Evolutionary conservation across 2,888 invertebrate genomes (phyloP), one percentile per base, ranked within the genome.

Genomic region (Gastrophysa polygoni): DNA sequence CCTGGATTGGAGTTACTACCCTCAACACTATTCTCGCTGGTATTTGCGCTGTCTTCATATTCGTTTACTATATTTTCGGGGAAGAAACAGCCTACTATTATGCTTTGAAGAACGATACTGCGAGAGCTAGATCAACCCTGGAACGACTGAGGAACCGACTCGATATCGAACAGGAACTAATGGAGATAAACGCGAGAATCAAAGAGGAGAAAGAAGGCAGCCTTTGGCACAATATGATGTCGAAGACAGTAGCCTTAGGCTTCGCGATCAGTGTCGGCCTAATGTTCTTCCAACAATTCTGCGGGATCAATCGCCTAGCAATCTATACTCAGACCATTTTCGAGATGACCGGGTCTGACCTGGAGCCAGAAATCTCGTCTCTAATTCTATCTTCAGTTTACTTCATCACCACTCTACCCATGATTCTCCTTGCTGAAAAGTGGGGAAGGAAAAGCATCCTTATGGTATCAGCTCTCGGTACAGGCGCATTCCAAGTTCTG

Each of bases 11-110:
- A 0, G 92, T 93, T 82, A 79, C 83, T 24, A 82, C 82, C 0
- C 83, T 91, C 16, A 87, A 89, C 59, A 79, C 85, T 0, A 77
- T 90, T 46, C 64, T 74, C 20, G 88, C 90, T 0, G 79, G 88
- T 0, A 57, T 84, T 1, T 74, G 79, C 0, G 74, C 78, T 0
- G 17, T 81, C 1, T 77, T 85, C 47, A 81, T 86, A 0, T 70
- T 84, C 0, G 68, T 86, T 0, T 89, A 91, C 73, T 88, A 90
- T 78, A 84, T 89, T 73, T 87, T 89, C 67, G 89, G 93, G 85
- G 93, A 93, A 0, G 96, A 96, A 76, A 90, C 92, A 0, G 95
- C 96, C 0, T 87, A 90, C 64, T 91, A 87, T 72, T 83, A 88
- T 43, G 80, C 91, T 1, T 81, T 82, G 17, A 85, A 88, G 79